A percentile compares a stretch with the other conserved stretches of the same genome.
phyloP scores from a whole-genome alignment of 1,140 invertebrate genomes.

The Oryctes rhinoceros region DNA sequence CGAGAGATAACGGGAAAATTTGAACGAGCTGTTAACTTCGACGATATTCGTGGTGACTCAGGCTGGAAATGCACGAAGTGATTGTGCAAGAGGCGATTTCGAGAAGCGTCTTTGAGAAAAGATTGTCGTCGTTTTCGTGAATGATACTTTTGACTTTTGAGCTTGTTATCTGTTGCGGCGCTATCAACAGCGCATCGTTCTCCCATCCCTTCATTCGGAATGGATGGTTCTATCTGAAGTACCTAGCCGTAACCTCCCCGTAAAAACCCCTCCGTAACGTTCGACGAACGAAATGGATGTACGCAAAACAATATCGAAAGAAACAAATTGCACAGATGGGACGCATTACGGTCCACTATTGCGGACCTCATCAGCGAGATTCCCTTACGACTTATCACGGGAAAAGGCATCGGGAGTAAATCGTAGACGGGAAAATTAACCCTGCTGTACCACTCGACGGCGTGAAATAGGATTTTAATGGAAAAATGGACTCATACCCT shows the following conservation, averaged over 20 bases:
- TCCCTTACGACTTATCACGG: slow-evolving; percentile 24
- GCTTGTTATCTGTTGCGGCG: slow-evolving; percentile 27
- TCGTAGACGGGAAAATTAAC: slow-evolving; percentile 27
- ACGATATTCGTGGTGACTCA: background rate
- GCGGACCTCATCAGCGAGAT: slow-evolving; percentile 31
- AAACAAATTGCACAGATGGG: slow-evolving; percentile 29
- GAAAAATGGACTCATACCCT: slow-evolving; percentile 19
- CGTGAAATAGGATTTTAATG: slow-evolving; percentile 12
- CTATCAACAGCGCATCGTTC: slow-evolving; percentile 12
- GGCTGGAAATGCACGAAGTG: background rate
- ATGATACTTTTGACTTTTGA: slow-evolving; percentile 36
- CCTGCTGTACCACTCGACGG: background rate
- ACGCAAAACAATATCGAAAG: slow-evolving; percentile 37
- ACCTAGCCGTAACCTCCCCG: background rate
- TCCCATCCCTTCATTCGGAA: background rate
- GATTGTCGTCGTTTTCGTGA: slow-evolving; percentile 18
- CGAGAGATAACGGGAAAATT: slow-evolving; percentile 25
- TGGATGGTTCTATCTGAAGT: background rate
- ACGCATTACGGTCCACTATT: slow-evolving; percentile 31
- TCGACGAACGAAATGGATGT: background rate
- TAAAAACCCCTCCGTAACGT: too few species aligned
- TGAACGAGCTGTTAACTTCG: slow-evolving; percentile 14
- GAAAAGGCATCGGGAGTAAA: background rate
- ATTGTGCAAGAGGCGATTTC: background rate
- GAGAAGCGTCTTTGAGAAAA: slow-evolving; percentile 8